A percentile compares a stretch with the other conserved stretches of the same genome.
Conservation (phyloP, 2,113 vertebrate genomes). For the Anguilla japonica region DNA sequence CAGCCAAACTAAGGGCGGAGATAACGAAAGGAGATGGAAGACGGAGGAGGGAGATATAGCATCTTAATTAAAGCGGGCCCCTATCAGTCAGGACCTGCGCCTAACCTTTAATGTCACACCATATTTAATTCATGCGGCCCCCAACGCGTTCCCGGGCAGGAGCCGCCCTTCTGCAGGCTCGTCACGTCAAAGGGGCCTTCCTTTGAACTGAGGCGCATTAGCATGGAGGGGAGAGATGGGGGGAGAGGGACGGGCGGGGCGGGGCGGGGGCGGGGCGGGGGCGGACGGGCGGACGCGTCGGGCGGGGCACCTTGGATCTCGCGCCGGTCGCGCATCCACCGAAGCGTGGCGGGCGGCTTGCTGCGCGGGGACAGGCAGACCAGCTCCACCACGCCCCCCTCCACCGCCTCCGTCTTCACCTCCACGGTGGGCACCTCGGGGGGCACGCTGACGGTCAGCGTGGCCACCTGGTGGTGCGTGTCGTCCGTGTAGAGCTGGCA, state of each 20-base stretch:
- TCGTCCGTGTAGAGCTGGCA: slow-evolving; percentile 89
- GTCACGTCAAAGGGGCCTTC: neutral
- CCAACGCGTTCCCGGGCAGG: neutral
- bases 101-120: slow-evolving; percentile 62
- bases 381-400: slow-evolving; percentile 83
- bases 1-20: neutral
- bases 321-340: slow-evolving; percentile 78
- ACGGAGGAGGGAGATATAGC: slow-evolving; percentile 46
- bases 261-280: neutral
- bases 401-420: slow-evolving; percentile 81
- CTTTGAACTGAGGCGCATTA: neutral
- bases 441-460: slow-evolving; percentile 80
- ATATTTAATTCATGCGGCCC: slow-evolving; percentile 49
- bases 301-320: slow-evolving; percentile 77
- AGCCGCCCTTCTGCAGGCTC: neutral
- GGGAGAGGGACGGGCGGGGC: neutral
- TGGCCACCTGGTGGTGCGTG: slow-evolving; percentile 90
- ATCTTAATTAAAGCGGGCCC: slow-evolving; percentile 61
- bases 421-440: slow-evolving; percentile 82
- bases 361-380: slow-evolving; percentile 80
- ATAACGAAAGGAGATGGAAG: slow-evolving; percentile 35
- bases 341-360: slow-evolving; percentile 78
- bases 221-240: slow-evolving; percentile 32
- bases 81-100: slow-evolving; percentile 56
- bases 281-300: slow-evolving; percentile 16